phyloP scores from a whole-genome alignment of 2,888 invertebrate species.

The Drosophila subsilvestris region DNA sequence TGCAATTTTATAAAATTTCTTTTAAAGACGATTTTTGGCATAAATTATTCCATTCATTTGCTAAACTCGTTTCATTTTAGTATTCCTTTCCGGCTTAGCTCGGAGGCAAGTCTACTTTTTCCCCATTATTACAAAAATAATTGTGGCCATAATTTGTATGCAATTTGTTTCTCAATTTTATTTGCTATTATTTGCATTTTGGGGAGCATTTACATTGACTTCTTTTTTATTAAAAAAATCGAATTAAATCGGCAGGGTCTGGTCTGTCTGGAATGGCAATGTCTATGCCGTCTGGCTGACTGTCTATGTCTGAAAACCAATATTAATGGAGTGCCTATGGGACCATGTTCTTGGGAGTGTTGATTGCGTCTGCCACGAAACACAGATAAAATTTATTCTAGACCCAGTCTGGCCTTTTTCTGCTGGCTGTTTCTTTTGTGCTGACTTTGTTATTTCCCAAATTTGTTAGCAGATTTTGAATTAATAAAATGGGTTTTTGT shows the following conservation, averaged over 20 bases:
- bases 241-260: constrained; percentile 27
- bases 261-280: too few species aligned
- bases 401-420: constrained; percentile 17
- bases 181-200: constrained; percentile 49
- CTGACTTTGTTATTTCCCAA: too few species aligned
- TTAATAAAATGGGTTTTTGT: constrained; percentile 11
- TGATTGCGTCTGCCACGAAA: constrained; percentile 18
- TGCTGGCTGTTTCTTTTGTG: not conserved
- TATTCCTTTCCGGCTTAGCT: constrained; percentile 6
- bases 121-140: too few species aligned
- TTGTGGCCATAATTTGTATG: too few species aligned
- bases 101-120: too few species aligned
- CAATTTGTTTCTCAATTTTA: constrained; percentile 57
- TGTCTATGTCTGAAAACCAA: constrained; percentile 27
- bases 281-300: not conserved
- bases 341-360: constrained; percentile 9
- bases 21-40: constrained; percentile 20
- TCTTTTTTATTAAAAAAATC: constrained; percentile 31
- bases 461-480: constrained; percentile 2
- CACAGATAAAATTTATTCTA: constrained; percentile 33
- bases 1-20: constrained; percentile 10
- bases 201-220: constrained; percentile 48
- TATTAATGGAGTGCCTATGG: constrained; percentile 33
- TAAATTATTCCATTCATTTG: constrained; percentile 72
- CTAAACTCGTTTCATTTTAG: constrained; percentile 51